These are phyloP conservation scores for Phylloscopus whistleri DNA, from an alignment of 2,113 vertebrate genomes.

Conservation along the genomic window DNA sequence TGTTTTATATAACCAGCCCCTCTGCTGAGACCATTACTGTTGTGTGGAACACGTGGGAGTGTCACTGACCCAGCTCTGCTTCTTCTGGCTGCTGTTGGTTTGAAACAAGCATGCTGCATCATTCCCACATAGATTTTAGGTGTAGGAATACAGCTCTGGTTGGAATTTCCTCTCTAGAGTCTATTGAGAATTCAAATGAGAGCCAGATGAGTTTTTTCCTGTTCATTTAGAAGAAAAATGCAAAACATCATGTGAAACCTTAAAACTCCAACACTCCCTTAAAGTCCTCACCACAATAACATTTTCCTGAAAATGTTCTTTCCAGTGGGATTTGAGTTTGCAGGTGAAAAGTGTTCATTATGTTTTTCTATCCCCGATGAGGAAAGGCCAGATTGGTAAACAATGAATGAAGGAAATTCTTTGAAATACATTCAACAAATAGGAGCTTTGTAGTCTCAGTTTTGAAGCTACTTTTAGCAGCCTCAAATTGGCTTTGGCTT, in stretches of 20 bases:
- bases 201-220: constrained; percentile 62
- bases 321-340: constrained; percentile 3
- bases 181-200: constrained; percentile 67
- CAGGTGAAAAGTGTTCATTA: neutral
- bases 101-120: constrained; percentile 6
- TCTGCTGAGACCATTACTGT: neutral
- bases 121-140: constrained; percentile 48
- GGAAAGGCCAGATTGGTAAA: neutral
- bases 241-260: constrained; percentile 60
- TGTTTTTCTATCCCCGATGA: neutral
- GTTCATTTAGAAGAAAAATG: constrained; percentile 48
- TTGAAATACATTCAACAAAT: neutral
- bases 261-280: constrained; percentile 32
- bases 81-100: constrained; percentile 31
- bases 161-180: constrained; percentile 70
- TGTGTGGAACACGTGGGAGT: neutral
- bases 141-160: constrained; percentile 49
- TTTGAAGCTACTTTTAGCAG: neutral
- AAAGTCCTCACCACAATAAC: constrained; percentile 12
- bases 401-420: neutral
- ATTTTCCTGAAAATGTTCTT: constrained; percentile 8
- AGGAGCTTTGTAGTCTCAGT: neutral
- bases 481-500: neutral
- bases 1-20: neutral
- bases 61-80: neutral